Evolutionary conservation across 2,797 vertebrate species (phyloP).

Genomic region (Rallus crepitans): DNA sequence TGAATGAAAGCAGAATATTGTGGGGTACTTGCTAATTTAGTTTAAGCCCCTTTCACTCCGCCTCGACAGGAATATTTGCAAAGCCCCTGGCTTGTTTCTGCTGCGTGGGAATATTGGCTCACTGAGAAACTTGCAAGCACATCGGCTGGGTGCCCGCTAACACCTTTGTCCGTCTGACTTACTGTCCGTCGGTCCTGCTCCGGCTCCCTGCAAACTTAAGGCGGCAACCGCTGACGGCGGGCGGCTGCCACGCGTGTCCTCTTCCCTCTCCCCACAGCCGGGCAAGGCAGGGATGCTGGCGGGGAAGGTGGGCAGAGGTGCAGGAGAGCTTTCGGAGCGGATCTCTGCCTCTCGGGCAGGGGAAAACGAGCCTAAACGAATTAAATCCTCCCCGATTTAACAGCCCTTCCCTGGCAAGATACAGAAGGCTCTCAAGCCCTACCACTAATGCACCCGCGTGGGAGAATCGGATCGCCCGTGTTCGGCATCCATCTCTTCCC

Average conservation of each 20-base stretch:
- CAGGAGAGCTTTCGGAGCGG: neutral
- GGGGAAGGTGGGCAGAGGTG: too few species aligned
- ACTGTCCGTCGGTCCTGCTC: neutral
- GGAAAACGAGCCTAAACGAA: too few species aligned
- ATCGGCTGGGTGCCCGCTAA: neutral
- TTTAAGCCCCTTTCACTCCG: neutral
- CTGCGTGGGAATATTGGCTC: neutral
- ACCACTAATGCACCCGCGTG: accelerated
- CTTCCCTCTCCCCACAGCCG: neutral
- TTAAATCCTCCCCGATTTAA: too few species aligned
- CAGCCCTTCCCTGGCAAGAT: neutral
- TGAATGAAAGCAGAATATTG: neutral
- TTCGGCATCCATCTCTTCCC: neutral
- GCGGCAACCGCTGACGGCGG: too few species aligned
- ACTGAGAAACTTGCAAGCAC: neutral
- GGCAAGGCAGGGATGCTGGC: neutral
- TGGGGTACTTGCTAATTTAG: neutral
- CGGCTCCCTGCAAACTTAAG: neutral
- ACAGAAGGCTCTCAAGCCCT: neutral
- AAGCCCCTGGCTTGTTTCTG: neutral
- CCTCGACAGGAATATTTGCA: neutral
- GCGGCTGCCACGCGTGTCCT: neutral
- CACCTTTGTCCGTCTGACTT: neutral
- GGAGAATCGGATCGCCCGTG: accelerated
- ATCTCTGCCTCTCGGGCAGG: neutral